These are phyloP conservation scores for Dermochelys coriacea DNA, from an alignment of 2,797 vertebrate species.

Conservation along the genomic window DNA sequence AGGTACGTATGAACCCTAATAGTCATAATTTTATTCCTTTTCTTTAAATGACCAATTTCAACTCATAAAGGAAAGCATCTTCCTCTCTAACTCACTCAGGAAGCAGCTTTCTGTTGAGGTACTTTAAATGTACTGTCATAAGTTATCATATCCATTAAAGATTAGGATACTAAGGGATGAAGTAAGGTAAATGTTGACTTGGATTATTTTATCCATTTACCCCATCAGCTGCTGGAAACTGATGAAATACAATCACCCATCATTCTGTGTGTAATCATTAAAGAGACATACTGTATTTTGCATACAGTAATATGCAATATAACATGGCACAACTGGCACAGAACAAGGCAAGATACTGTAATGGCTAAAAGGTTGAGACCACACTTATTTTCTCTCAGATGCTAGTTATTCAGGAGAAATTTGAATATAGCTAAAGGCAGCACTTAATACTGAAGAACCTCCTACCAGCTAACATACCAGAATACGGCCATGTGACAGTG, in stretches of 20 bases:
- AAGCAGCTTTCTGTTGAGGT: neutral
- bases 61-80: neutral
- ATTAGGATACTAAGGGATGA: conserved; percentile 16
- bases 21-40: neutral
- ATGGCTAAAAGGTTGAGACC: conserved; percentile 18
- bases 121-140: neutral
- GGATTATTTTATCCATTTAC: conserved; percentile 61
- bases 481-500: neutral
- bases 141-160: neutral
- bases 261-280: conserved; percentile 57
- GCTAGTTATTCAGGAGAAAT: neutral
- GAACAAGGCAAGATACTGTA: conserved; percentile 49
- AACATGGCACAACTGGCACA: conserved; percentile 32
- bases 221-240: conserved; percentile 31
- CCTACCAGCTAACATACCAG: neutral
- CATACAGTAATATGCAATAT: conserved; percentile 37
- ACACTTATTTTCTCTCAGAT: conserved; percentile 53
- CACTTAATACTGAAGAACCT: conserved; percentile 49
- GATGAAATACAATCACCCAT: conserved; percentile 2
- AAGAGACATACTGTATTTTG: conserved; percentile 55
- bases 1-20: neutral
- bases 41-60: neutral
- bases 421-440: conserved; percentile 37
- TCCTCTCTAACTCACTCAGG: rapidly evolving
- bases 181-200: conserved; percentile 28